phyloP scores from a whole-genome alignment of 2,113 vertebrate genomes.

The Leptodactylus fuscus region DNA sequence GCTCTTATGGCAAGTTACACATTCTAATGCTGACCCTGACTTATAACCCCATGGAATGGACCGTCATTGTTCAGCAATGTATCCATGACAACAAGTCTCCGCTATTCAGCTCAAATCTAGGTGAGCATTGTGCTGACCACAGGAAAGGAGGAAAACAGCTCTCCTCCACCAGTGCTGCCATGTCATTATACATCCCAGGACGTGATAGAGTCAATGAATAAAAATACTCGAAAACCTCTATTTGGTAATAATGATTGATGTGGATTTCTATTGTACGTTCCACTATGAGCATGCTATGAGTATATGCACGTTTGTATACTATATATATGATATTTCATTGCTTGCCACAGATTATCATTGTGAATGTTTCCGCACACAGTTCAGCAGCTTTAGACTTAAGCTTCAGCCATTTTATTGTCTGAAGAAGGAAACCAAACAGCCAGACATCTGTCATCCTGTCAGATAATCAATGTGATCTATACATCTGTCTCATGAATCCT shows the following conservation, averaged over 20 bases:
- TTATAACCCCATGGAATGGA: background rate
- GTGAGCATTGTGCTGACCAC: background rate
- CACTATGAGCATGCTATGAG: background rate
- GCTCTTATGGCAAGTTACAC: background rate
- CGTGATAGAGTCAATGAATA: no score
- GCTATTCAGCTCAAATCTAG: background rate
- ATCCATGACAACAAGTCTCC: background rate
- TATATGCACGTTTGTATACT: background rate
- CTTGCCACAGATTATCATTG: background rate
- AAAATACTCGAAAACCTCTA: no score
- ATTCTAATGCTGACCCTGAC: background rate
- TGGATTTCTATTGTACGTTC: no score
- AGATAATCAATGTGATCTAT: background rate
- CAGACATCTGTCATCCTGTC: background rate
- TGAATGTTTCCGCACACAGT: background rate
- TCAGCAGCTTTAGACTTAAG: background rate
- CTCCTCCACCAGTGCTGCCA: background rate
- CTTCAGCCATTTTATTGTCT: background rate
- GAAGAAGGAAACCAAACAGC: background rate
- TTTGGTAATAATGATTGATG: no score
- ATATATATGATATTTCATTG: background rate
- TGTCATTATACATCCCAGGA: background rate
- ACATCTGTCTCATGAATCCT: background rate
- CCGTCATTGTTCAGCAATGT: background rate
- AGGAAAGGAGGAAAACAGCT: background rate